Evolutionary conservation across 2,888 invertebrate species (phyloP), one percentile per base, ranked within the genome.

Genomic region (Lasioglossum morio): DNA sequence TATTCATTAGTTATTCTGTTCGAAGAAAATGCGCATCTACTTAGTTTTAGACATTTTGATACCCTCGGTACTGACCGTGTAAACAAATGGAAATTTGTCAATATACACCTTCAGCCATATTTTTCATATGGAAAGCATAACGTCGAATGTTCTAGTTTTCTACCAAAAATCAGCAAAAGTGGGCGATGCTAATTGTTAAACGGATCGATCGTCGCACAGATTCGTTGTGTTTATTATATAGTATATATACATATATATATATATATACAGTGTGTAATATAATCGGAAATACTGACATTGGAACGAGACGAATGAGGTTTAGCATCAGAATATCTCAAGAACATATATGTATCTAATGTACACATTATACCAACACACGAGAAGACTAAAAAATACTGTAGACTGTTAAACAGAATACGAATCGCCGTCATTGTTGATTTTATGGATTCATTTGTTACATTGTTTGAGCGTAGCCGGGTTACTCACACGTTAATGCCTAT

Each of bases 151-250:
- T n/a, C 16, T 30, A n/a, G 40, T 70, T 70, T 40, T 40, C 40
- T 40, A 40, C 70, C 70, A 70, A 70, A 70, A 19, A n/a, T 70
- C 70, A 70, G 10, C 73, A 73, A 46, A 48, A 70, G 37, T n/a
- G 23, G 23, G 23, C 40, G 70, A 37, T 40, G 70, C 40, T 40
- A 37, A 70, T 70, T 37, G 70, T 40, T 70, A 70, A 70, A 87
- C 88, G 91, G 88, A 92, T 92, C 90, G 92, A 91, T 89, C 88
- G 87, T 88, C 86, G 81, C 83, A 87, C 88, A 86, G 88, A 88
- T 91, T 87, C 92, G 94, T 94, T 94, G 93, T 94, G 94, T 94
- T 94, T 94, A 94, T 93, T 90, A 94, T 94, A 94, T 94, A 94
- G 94, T 94, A 94, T 94, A 94, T 94, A 92, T 79, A 89, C 82